Evolutionary conservation across 2,888 invertebrate species (phyloP), one percentile per base, ranked within the genome.

Genomic region (Drosophila fungiperda): DNA sequence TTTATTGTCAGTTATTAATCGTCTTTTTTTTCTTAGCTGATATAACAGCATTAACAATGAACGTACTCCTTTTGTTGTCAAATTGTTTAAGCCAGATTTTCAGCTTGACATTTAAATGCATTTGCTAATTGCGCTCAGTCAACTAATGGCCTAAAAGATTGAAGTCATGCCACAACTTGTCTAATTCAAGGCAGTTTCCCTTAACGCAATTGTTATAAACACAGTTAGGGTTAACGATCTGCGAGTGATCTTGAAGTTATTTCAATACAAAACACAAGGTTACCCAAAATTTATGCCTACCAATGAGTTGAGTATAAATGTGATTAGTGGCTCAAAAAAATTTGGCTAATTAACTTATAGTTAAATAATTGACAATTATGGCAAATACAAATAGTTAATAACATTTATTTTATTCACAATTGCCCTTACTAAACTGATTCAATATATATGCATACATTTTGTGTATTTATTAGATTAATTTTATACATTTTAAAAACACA

Each of bases 1-100:
- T 60, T 79, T 82, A 80, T 81, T 84, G 80, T 73, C 65, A 54
- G 84, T 76, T 79, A 86, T 79, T 82, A 86, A 87, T 76, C 73
- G 68, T 35, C 58, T 73, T 58, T 59, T 75, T 62, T 29, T 6
- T 29, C 2, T 26, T 50, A 29, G 35, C 60, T 70, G 53, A 72
- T 59, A 66, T 77, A 77, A 69, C 73, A 60, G 42, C 61, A 64
- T 7, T 35, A 55, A 45, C 50, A 60, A 59, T 59, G 11, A 9
- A 8, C 15, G 33, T 17, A 64, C 40, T 36, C 45, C 52, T 48
- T 49, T 66, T 62, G 38, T 62, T n/a, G 20, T 3, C 3, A 32
- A 29, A 20, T 8, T 57, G 15, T 55, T 38, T 20, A 2, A 8
- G 8, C 11, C 23, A 15, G 3, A 33, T 35, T 50, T 55, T 17